Conservation (phyloP, 1,140 invertebrate genomes). For the Trichoplusia ni region DNA sequence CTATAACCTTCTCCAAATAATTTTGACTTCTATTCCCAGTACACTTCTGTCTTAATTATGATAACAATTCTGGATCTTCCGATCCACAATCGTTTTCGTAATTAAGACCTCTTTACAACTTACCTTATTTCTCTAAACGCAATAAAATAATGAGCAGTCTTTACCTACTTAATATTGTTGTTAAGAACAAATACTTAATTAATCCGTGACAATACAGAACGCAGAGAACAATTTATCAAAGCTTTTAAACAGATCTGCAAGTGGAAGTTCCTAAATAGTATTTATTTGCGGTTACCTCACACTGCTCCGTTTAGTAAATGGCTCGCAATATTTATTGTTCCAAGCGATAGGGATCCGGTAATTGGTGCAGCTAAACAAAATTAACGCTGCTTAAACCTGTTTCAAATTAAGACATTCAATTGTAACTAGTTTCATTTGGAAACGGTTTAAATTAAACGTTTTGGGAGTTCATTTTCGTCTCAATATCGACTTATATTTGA, state of each 20-base stretch:
- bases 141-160: too few relatives aligned
- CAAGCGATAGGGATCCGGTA: constrained; percentile 19
- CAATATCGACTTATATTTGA: not conserved
- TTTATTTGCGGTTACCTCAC: constrained; percentile 1
- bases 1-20: too few relatives aligned
- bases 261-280: constrained; percentile 10
- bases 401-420: constrained; percentile 31
- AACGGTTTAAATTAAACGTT: not conserved
- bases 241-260: not conserved
- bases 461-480: not conserved
- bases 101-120: too few relatives aligned
- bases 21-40: too few relatives aligned
- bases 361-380: constrained; percentile 29
- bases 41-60: too few relatives aligned
- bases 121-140: too few relatives aligned
- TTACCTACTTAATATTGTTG: too few relatives aligned
- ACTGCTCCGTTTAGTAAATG: constrained; percentile 2
- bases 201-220: not conserved
- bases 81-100: too few relatives aligned
- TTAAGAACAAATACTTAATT: too few relatives aligned
- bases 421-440: not conserved
- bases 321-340: constrained; percentile 16
- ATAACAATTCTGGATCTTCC: too few relatives aligned
- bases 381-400: constrained; percentile 31
- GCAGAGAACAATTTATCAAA: not conserved